Base-by-base conservation (phyloP, 1,140 invertebrate genomes). In the Sminthurinus signatus region DNA sequence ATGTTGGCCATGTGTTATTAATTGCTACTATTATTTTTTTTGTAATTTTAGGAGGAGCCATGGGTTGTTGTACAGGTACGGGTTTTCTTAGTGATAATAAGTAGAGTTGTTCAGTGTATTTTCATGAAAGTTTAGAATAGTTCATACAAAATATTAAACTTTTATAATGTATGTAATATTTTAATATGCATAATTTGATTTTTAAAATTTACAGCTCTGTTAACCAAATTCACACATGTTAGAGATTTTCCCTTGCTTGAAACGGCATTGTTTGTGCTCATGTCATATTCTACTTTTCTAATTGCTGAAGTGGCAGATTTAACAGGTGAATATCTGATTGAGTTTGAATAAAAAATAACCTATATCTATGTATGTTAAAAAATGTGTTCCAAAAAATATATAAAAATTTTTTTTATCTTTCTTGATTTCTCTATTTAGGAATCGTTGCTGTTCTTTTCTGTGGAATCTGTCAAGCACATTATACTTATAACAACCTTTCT, bases 381-480 rank as follows among this genome's bases (percentile, higher is more conserved):
- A 43, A 21, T 61, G 15, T 2, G 25, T 17, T 23, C 8, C 25
- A 23, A 14, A 55, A 14, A 51, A 31, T 46, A n/a, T n/a, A n/a
- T n/a, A n/a, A n/a, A n/a, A n/a, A n/a, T n/a, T n/a, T n/a, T n/a
- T n/a, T n/a, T n/a, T n/a, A n/a, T 62, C 10, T 42, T 50, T 31
- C 73, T 55, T 70, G 72, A 64, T 60, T 69, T 71, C 73, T 55
- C 76, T n/a, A n/a, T n/a, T n/a, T n/a, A 90, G 90, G 91, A 57
- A 91, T 96, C 32, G 93, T 96, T 17, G 91, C 96, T 64, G 94
- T 98, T 0, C 76, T 99, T 52, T 98, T 98, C 78, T 98, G 96
- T 80, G 96, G 96, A 27, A 98, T 99, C 70, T 97, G 92, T 73
- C 96, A 99, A 80, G 96, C 96, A 42, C 96, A 99, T 80, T 99